Percentiles rank a stretch among this genome's conserved stretches.
These are phyloP conservation scores for Caligus rogercresseyi DNA, from an alignment of 1,140 invertebrate genomes.

Conservation along the genomic window DNA sequence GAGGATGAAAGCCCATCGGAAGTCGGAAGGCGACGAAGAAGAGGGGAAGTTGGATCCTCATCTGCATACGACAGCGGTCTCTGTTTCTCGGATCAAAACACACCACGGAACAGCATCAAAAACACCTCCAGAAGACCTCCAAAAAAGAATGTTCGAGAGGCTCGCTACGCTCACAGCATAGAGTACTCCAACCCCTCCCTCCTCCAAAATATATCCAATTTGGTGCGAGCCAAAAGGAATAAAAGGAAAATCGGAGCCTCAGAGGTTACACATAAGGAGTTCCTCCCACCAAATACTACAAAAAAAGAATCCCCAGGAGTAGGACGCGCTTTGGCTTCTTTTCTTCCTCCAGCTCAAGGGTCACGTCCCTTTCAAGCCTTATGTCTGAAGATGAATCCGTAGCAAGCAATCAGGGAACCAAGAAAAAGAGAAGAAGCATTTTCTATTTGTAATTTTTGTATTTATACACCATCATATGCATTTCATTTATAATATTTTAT, in stretches of 20 bases:
- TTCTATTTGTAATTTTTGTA: neutral
- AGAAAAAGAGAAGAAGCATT: neutral
- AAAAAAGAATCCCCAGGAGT: neutral
- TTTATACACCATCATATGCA: too few relatives aligned
- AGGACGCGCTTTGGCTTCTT: neutral
- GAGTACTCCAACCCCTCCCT: neutral
- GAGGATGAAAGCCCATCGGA: neutral
- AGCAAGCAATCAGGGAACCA: neutral
- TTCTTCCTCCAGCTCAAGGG: neutral
- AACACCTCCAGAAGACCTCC: neutral
- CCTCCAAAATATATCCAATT: neutral
- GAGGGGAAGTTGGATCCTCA: neutral
- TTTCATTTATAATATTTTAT: too few relatives aligned
- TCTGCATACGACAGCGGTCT: neutral
- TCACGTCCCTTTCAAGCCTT: neutral
- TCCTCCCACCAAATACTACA: neutral
- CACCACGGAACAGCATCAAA: neutral
- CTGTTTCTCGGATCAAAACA: neutral
- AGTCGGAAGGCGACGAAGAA: neutral
- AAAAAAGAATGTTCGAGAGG: neutral
- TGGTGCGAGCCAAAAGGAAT: neutral
- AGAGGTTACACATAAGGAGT: neutral
- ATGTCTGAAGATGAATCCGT: neutral
- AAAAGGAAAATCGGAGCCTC: neutral
- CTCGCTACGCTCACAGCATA: neutral